A percentile compares a stretch with the other conserved stretches of the same genome.
Conservation (phyloP, 2,888 invertebrate species). For the Serrognathus titanus region DNA sequence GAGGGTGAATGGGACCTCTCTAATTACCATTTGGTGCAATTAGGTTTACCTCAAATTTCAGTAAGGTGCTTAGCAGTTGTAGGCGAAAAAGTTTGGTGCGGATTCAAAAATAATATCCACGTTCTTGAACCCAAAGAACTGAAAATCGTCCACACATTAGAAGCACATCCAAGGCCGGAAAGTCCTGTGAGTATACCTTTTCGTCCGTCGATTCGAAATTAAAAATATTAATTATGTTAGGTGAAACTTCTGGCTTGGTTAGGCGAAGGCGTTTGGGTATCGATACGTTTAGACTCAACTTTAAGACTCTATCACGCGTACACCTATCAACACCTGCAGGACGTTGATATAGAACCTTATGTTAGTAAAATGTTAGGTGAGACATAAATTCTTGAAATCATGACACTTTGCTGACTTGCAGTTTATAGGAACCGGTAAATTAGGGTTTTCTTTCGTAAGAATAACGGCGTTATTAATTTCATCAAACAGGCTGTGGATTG, state of each 20-base stretch:
- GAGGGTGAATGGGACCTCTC: slow-evolving; percentile 95
- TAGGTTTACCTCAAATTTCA: slow-evolving; percentile 84
- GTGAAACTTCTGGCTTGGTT: slow-evolving; percentile 93
- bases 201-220: not conserved
- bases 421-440: slow-evolving; percentile 80
- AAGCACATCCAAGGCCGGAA: slow-evolving; percentile 96
- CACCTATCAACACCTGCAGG: slow-evolving; percentile 93
- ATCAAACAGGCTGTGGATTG: slow-evolving; percentile 94
- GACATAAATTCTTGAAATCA: slow-evolving; percentile 21
- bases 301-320: slow-evolving; percentile 94
- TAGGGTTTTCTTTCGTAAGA: slow-evolving; percentile 93
- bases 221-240: no score
- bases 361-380: slow-evolving; percentile 95
- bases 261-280: slow-evolving; percentile 98
- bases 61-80: slow-evolving; percentile 90
- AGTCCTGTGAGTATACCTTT: slow-evolving; percentile 63
- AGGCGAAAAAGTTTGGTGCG: slow-evolving; percentile 94
- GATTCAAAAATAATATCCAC: slow-evolving; percentile 93
- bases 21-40: slow-evolving; percentile 85
- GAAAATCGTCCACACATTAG: slow-evolving; percentile 73
- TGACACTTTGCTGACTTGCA: not conserved
- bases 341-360: slow-evolving; percentile 98
- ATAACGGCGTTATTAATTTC: slow-evolving; percentile 94
- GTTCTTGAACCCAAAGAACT: slow-evolving; percentile 87
- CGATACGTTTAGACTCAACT: slow-evolving; percentile 95